Percentiles rank a stretch among this genome's conserved stretches.
These are phyloP conservation scores for Thaumatotibia leucotreta DNA, from an alignment of 1,140 invertebrate species.

Conservation along the genomic window DNA sequence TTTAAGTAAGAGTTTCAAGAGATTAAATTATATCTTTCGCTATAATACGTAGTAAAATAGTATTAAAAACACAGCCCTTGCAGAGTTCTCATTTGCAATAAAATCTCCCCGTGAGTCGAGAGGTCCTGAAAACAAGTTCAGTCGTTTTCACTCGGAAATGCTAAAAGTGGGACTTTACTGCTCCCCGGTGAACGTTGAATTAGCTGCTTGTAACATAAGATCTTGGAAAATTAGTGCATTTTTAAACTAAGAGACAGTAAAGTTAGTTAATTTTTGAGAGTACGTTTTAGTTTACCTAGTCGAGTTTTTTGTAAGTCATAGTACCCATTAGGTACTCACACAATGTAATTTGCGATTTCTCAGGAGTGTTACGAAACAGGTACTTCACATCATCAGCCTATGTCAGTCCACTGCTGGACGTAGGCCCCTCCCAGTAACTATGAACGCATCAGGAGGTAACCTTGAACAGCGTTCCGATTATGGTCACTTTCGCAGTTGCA, in stretches of 20 bases:
- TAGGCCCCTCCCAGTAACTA: too few relatives aligned
- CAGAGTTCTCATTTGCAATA: conserved; percentile 48
- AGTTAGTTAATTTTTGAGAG: neutral
- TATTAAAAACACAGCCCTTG: neutral
- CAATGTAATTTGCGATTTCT: too few relatives aligned
- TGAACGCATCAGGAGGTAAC: too few relatives aligned
- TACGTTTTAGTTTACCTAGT: neutral
- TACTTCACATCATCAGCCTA: too few relatives aligned
- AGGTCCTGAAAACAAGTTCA: conserved; percentile 37
- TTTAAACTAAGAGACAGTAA: neutral
- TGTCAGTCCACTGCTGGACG: too few relatives aligned
- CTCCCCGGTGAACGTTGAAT: conserved; percentile 34
- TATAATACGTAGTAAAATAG: neutral
- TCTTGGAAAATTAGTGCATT: neutral
- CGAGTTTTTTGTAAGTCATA: too few relatives aligned
- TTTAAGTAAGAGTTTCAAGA: too few relatives aligned
- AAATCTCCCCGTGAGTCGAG: conserved; percentile 43
- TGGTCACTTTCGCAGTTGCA: too few relatives aligned
- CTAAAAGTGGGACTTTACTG: conserved; percentile 43
- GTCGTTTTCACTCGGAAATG: conserved; percentile 46
- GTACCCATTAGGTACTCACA: too few relatives aligned
- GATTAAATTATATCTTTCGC: too few relatives aligned
- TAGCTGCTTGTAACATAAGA: conserved; percentile 26
- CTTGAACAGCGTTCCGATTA: too few relatives aligned
- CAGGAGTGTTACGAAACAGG: too few relatives aligned